phyloP scores from a whole-genome alignment of 2,113 vertebrate genomes.

The Festucalex cinctus region DNA sequence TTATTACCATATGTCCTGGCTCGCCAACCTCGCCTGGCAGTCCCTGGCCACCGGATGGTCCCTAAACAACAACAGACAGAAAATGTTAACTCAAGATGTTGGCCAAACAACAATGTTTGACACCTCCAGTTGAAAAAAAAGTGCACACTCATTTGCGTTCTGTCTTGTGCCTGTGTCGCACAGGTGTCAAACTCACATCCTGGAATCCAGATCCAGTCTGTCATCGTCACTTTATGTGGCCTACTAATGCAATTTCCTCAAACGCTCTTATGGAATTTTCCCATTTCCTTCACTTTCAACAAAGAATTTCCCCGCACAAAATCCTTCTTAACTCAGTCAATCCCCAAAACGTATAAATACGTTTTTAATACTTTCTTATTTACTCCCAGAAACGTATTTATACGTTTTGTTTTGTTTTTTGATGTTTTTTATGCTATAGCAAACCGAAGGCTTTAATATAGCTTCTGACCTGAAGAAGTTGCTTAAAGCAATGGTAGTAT shows the following conservation, averaged over 20 bases:
- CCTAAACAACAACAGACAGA: conserved; percentile 63
- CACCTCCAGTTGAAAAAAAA: not conserved
- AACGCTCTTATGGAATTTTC: not conserved
- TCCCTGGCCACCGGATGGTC: conserved; percentile 81
- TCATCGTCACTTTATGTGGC: not conserved
- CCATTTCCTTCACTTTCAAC: not conserved
- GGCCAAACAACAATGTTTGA: not conserved
- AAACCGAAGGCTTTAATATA: too few relatives aligned
- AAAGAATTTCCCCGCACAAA: not conserved
- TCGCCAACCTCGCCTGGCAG: conserved; percentile 88
- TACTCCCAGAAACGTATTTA: too few relatives aligned
- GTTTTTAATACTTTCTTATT: too few relatives aligned
- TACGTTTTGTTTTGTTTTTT: too few relatives aligned
- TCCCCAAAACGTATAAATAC: too few relatives aligned
- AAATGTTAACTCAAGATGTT: not conserved
- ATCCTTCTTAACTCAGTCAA: not conserved
- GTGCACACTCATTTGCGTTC: not conserved
- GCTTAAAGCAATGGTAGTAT: too few relatives aligned
- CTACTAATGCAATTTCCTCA: not conserved
- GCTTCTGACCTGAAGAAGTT: too few relatives aligned
- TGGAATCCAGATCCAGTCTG: not conserved
- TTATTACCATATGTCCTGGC: conserved; percentile 83
- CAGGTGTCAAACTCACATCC: not conserved
- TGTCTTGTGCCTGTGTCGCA: not conserved
- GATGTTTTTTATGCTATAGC: too few relatives aligned